Conservation (phyloP, 2,113 vertebrate genomes). For the Myotis davidii region DNA sequence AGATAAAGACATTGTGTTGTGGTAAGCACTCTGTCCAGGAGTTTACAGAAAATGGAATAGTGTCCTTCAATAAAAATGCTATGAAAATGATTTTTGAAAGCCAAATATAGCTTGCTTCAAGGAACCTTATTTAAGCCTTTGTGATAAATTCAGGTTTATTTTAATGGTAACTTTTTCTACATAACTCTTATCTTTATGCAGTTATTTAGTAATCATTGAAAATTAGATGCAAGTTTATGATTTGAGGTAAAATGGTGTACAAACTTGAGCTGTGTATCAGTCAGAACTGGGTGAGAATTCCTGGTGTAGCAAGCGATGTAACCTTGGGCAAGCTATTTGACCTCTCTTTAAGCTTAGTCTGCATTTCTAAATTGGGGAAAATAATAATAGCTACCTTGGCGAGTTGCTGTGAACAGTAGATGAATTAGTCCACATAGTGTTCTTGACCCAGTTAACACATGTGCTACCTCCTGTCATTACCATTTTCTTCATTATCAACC, state of each 20-base stretch:
- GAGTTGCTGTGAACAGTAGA: background rate
- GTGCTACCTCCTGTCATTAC: background rate
- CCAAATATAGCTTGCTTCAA: constrained; percentile 23
- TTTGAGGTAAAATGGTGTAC: background rate
- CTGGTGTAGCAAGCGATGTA: background rate
- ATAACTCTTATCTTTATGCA: background rate
- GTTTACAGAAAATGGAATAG: background rate
- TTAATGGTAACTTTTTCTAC: background rate
- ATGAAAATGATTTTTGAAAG: constrained; percentile 25
- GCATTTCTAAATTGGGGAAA: background rate
- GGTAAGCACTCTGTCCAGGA: background rate
- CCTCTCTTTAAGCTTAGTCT: background rate
- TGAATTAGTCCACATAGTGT: background rate
- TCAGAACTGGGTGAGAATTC: background rate
- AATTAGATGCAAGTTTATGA: background rate
- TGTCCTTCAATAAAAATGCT: background rate
- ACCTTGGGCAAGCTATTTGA: background rate
- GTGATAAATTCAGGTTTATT: constrained; percentile 1
- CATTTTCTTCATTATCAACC: background rate
- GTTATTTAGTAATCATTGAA: background rate
- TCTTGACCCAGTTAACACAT: background rate
- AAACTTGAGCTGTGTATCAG: background rate
- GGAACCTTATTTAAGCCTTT: constrained; percentile 2
- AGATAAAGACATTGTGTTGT: background rate
- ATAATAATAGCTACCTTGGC: background rate